Base-by-base conservation (phyloP, 2,797 vertebrate genomes). In the Acipenser transmontanus region DNA sequence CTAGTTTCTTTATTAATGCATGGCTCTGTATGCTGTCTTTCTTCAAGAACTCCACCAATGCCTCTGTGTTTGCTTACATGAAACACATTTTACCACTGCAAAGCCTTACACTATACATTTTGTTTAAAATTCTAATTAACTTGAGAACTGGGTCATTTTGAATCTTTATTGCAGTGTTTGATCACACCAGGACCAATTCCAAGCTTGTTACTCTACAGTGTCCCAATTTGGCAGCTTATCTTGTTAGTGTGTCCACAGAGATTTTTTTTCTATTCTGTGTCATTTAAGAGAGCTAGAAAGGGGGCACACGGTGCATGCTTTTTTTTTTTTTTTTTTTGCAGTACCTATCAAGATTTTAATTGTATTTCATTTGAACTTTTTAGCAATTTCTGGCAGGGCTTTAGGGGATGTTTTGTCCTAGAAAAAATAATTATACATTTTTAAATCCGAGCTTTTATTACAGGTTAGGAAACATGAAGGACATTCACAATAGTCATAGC, bases 391-490 rank as follows among this genome's bases (percentile, higher is more conserved):
- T 81, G 81, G 83, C 66, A 83, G 84, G 70, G 88, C 88, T 91
- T 88, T 74, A 72, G 81, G 88, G 87, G 80, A 87, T 87, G 82
- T 85, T 86, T 87, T 84, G 88, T 80, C 88, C 88, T 86, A 90
- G 86, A 89, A 91, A 91, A 77, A 82, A 87, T 88, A 89, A 90
- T 89, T 86, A 88, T 87, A 82, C 79, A 78, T 84, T 88, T 84
- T 88, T 84, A 11, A 17, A 34, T 34, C 34, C 34, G 1, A 34
- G 34, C 34, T 34, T 34, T 34, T 34, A 34, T 34, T 34, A 34
- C 34, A 34, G 34, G 34, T 34, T 34, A 34, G 34, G 34, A 34
- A 34, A 34, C 34, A 34, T 34, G 34, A 34, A 34, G 34, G 34
- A 34, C 34, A 34, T 34, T 34, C 34, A 34, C 34, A 34, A 4